phyloP scores from a whole-genome alignment of 2,888 invertebrate genomes.

The Didymodactylos carnosus region DNA sequence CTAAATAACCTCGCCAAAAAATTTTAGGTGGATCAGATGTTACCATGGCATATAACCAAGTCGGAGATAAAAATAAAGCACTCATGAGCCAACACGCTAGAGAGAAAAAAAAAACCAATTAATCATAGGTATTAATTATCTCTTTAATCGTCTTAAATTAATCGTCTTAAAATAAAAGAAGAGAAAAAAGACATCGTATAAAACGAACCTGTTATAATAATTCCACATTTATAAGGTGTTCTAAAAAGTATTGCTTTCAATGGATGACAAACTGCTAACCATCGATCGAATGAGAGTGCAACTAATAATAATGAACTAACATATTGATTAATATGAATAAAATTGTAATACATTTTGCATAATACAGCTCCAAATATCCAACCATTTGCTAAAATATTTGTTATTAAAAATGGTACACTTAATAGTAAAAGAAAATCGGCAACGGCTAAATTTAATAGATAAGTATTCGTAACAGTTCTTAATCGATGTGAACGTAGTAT shows the following conservation, averaged over 20 bases:
- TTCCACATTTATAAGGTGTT: background rate
- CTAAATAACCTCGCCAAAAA: background rate
- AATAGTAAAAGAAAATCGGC: background rate
- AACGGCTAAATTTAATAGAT: background rate
- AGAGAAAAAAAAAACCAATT: too few relatives aligned
- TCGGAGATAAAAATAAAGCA: background rate
- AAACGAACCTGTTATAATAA: background rate
- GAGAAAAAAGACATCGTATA: too few relatives aligned
- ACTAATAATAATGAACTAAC: background rate
- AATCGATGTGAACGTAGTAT: background rate
- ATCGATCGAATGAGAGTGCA: background rate
- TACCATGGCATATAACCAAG: background rate
- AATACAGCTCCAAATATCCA: background rate
- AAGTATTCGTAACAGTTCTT: background rate
- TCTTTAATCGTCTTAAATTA: too few relatives aligned
- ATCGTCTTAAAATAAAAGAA: too few relatives aligned
- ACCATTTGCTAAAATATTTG: background rate
- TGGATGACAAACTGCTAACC: background rate
- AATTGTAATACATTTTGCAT: conserved; percentile 1
- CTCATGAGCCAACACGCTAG: background rate
- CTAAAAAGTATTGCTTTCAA: background rate
- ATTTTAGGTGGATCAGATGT: background rate
- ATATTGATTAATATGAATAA: background rate
- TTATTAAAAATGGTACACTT: background rate
- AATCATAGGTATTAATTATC: too few relatives aligned